phyloP scores from a whole-genome alignment of 2,888 invertebrate species.

The Corythucha ciliata region DNA sequence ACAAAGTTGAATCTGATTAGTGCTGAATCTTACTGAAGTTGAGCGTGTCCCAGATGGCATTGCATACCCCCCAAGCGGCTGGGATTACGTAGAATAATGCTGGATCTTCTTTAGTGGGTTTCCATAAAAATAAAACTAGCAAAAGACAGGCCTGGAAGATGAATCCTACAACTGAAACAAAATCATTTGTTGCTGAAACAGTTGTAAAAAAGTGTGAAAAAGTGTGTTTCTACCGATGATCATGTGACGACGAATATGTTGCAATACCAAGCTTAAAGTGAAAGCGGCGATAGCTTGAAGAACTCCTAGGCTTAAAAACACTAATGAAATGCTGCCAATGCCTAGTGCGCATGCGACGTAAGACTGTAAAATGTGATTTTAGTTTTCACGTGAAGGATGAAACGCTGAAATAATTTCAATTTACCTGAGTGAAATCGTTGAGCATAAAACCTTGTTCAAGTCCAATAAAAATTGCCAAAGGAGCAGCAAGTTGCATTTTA shows the following conservation, averaged over 20 bases:
- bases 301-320: conserved; percentile 62
- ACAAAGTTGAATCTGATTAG: background rate
- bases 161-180: conserved; percentile 58
- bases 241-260: conserved; percentile 62
- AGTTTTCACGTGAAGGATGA: background rate
- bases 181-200: background rate
- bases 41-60: conserved; percentile 72
- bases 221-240: conserved; percentile 53
- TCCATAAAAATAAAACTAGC: conserved; percentile 66
- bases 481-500: conserved; percentile 58
- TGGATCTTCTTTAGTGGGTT: conserved; percentile 68
- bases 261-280: conserved; percentile 69
- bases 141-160: conserved; percentile 70
- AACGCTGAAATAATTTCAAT: conserved; percentile 18
- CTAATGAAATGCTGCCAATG: conserved; percentile 61
- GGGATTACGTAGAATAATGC: conserved; percentile 74
- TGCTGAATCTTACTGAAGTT: conserved; percentile 43
- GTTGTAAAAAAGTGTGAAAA: background rate
- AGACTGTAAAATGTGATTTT: conserved; percentile 47
- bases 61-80: conserved; percentile 79
- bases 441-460: conserved; percentile 77
- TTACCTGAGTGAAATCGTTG: conserved; percentile 69
- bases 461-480: conserved; percentile 70
- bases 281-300: conserved; percentile 68
- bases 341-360: conserved; percentile 75